These are phyloP conservation scores for Philereme vetulata DNA, from an alignment of 2,888 invertebrate genomes.

Conservation along the genomic window DNA sequence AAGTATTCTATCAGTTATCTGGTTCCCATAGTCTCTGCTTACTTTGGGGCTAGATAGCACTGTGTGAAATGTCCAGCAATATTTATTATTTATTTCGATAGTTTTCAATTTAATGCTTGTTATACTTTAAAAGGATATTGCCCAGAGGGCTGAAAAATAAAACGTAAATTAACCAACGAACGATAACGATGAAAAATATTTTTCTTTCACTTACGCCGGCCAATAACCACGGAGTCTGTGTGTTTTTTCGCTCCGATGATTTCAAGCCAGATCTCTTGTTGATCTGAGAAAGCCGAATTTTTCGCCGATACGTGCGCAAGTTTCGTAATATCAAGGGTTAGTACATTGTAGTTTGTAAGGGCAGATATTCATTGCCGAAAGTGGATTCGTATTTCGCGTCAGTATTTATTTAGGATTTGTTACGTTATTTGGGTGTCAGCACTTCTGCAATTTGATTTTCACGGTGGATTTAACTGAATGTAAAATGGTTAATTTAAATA, in stretches of 20 bases:
- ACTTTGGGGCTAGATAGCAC: no score
- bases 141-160: no score
- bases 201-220: constrained; percentile 34
- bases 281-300: constrained; percentile 78
- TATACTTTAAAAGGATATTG: no score
- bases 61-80: no score
- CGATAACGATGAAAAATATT: not conserved
- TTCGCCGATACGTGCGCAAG: constrained; percentile 69
- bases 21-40: no score
- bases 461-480: no score
- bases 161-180: no score
- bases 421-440: constrained; percentile 8
- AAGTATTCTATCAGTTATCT: no score
- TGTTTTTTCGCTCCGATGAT: constrained; percentile 77
- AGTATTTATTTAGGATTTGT: constrained; percentile 50
- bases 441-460: no score
- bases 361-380: constrained; percentile 50
- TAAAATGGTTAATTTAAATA: no score
- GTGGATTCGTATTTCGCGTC: constrained; percentile 42
- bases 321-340: constrained; percentile 62
- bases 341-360: constrained; percentile 56
- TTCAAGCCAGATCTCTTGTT: constrained; percentile 76
- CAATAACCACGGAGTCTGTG: constrained; percentile 53
- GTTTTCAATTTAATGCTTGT: no score
- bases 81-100: no score